A percentile compares a stretch with the other conserved stretches of the same genome.
Evolutionary conservation across 2,797 vertebrate genomes (phyloP).

Genomic region (Picus viridis): DNA sequence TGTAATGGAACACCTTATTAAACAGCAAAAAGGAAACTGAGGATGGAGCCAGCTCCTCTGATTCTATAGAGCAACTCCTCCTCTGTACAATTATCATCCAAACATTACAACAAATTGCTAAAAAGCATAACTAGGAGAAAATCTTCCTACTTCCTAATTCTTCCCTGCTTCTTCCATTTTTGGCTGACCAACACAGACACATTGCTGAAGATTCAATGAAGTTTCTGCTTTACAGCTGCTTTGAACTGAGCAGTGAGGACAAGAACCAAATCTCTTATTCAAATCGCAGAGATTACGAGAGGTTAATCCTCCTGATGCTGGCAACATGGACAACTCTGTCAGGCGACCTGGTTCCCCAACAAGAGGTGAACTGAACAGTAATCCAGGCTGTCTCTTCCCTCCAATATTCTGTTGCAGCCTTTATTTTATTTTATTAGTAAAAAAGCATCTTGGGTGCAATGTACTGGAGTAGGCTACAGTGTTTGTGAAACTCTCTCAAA

Average conservation of each 20-base stretch:
- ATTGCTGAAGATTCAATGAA: background rate
- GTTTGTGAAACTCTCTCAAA: background rate
- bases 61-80: background rate
- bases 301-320: constrained; percentile 75
- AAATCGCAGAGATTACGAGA: constrained; percentile 71
- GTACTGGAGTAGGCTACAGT: accelerated
- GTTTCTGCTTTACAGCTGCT: constrained; percentile 42
- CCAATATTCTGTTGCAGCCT: background rate
- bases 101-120: background rate
- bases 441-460: background rate
- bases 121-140: background rate
- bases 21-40: background rate
- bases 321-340: constrained; percentile 43
- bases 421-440: background rate
- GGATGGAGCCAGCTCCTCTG: background rate
- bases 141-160: background rate
- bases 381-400: background rate
- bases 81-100: background rate
- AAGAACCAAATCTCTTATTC: constrained; percentile 70
- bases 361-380: constrained; percentile 10
- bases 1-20: background rate
- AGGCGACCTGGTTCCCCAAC: constrained; percentile 66
- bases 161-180: background rate
- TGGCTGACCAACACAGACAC: background rate
- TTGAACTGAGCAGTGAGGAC: constrained; percentile 71